These are phyloP conservation scores for Mesocentrotus franciscanus DNA, from an alignment of 53 echinoderm and acorn worm species.

Conservation along the genomic window DNA sequence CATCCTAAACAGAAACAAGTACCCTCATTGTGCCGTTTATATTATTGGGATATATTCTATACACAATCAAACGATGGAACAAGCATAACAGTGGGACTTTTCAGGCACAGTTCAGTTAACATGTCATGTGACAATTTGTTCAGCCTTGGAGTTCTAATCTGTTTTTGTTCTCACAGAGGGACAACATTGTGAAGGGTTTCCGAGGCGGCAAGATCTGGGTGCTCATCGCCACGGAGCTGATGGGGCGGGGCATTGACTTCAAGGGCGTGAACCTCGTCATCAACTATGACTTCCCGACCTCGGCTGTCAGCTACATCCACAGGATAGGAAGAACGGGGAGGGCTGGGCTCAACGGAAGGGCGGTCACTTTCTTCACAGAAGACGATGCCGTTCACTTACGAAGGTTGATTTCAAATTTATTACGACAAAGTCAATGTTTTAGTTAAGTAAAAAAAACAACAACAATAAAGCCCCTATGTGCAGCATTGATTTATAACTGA, in stretches of 20 bases:
- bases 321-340: conserved; percentile 91
- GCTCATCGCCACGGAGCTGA: conserved; percentile 94
- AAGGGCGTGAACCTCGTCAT: conserved; percentile 98
- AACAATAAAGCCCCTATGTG: too few species aligned
- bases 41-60: too few species aligned
- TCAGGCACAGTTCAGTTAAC: too few species aligned
- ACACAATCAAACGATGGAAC: too few species aligned
- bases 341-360: conserved; percentile 86
- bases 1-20: too few species aligned
- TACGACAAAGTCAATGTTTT: background rate
- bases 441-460: too few species aligned
- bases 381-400: conserved; percentile 85
- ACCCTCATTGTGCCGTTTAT: too few species aligned
- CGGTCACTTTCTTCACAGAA: conserved; percentile 93
- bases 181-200: conserved; percentile 91
- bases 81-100: too few species aligned
- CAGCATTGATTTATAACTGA: too few species aligned
- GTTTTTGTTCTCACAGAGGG: conserved; percentile 72
- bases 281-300: conserved; percentile 99
- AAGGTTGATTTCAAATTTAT: conserved; percentile 69
- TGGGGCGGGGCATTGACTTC: conserved; percentile 99
- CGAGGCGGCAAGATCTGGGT: conserved; percentile 98
- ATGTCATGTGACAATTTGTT: too few species aligned
- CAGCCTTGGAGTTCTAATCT: background rate
- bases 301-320: conserved; percentile 98